Percentiles rank a stretch among this genome's conserved stretches.
These are phyloP conservation scores for Pogonus chalceus DNA, from an alignment of 1,140 invertebrate genomes.

Conservation along the genomic window DNA sequence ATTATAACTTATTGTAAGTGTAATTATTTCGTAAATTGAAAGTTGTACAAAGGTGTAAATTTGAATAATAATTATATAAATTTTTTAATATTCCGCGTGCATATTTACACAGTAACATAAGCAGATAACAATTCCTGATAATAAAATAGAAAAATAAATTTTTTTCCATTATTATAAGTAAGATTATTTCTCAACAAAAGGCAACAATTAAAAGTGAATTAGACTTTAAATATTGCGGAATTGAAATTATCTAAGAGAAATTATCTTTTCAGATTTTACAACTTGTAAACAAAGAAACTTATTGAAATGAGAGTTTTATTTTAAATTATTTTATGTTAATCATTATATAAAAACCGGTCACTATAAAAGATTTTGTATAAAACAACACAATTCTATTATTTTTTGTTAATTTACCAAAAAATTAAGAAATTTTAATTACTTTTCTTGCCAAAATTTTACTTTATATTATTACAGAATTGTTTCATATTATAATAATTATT, in stretches of 20 bases:
- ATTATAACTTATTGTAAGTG: too few species aligned
- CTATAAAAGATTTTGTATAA: too few species aligned
- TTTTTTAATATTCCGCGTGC: too few species aligned
- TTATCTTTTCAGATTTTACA: not conserved
- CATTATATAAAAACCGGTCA: too few species aligned
- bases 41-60: not conserved
- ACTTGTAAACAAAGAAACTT: not conserved
- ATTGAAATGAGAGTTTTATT: not conserved
- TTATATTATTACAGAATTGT: too few species aligned
- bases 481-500: too few species aligned
- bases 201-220: not conserved
- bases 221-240: not conserved
- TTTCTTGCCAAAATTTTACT: not conserved
- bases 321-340: too few species aligned
- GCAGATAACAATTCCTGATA: not conserved
- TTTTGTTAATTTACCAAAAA: not conserved
- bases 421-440: not conserved
- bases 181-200: not conserved
- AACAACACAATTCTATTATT: not conserved
- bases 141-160: too few species aligned
- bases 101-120: too few species aligned
- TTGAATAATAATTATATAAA: too few species aligned
- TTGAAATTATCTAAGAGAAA: not conserved
- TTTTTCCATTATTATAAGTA: not conserved
- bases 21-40: too few species aligned